Base-by-base conservation (phyloP, 2,113 vertebrate species). In the Mus pahari region DNA sequence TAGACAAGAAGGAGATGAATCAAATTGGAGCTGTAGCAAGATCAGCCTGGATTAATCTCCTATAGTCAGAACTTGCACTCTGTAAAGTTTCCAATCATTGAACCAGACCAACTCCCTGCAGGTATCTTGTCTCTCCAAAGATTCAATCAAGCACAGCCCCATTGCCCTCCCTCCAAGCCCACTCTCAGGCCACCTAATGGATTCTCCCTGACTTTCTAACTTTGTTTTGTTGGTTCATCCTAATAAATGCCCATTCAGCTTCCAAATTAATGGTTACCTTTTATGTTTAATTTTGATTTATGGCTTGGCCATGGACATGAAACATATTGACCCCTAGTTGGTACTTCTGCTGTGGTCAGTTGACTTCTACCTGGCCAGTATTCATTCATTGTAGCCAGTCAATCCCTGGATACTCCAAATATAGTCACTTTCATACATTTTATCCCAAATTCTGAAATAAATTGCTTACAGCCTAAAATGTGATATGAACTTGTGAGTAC, bases 141-240 rank as follows among this genome's bases (percentile, higher is more conserved):
- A 36, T 3, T 9, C 14, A 14, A 28, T 19, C 7, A 14, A 28
- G 19, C 7, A n/a, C 33, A 24, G 39, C 33, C 31, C 31, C 16
- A 39, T 11, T 14, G 5, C 2, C 28, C 8, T 53, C 66, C 8
- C 5, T 79, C 36, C 33, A 73, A 16, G 0, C 1, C 12, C 8
- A 4, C 17, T 17, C 74, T 53, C 22, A 3, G 66, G 33, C 3
- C 45, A 22, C 64, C n/a, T 11, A 20, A 3, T 64, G 58, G 64
- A 70, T 19, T 12, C 33, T 33, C 6, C 11, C 22, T 58, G 36
- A 68, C 19, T 60, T 84, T 64, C 45, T 71, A 22, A 78, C 13
- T 92, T 91, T 12, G 14, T 3, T 19, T 90, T 77, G 36, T 77
- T 81, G 11, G 36, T 68, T 17, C 36, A 26, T 20, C 16, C 26